Base-by-base conservation (phyloP, 2,113 vertebrate genomes). In the Lasiurus cinereus region DNA sequence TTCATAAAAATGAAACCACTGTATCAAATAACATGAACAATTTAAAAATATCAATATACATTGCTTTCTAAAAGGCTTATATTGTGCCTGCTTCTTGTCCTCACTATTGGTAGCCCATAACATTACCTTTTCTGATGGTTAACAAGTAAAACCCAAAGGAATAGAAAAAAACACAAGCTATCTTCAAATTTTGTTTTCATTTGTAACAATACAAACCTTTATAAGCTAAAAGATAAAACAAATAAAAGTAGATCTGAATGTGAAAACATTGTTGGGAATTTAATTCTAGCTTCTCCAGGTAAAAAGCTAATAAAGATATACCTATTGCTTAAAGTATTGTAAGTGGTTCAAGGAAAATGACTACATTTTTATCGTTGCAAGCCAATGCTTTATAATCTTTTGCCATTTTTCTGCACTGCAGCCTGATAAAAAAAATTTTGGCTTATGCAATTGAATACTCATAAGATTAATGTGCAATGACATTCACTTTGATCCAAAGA, bases 381-480 rank as follows among this genome's bases (percentile, higher is more conserved):
- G 97, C 39, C 1, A 93, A 15, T 48, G 24, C 0, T 0, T 19
- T 85, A 43, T 62, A 11, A 50, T 4, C 29, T 70, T 62, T 69
- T 80, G 52, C 0, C 15, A 43, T 46, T 62, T 94, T 85, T 56
- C 31, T 69, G 15, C 33, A 74, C 21, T 88, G 67, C 6, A 48
- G 8, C 22, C 27, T 64, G 5, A 54, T 87, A 7, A 15, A 22
- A 82, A 21, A 82, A 86, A 70, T 67, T 69, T 69, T 62, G 10
- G 12, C 74, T 90, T 84, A 66, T 69, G 36, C 46, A 91, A 93
- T 0, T 0, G 6, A 54, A 64, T 13, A 5, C 48, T 94, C 72
- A 70, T 82, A 77, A 83, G 70, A 95, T 95, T 87, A 78, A 83
- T 93, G 7, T 31, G 24, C 36, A 72, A n/a, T 66, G 73, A 91